Conservation (phyloP, 92 coral and sea anemone species). For the Phenganax stokvisi region DNA sequence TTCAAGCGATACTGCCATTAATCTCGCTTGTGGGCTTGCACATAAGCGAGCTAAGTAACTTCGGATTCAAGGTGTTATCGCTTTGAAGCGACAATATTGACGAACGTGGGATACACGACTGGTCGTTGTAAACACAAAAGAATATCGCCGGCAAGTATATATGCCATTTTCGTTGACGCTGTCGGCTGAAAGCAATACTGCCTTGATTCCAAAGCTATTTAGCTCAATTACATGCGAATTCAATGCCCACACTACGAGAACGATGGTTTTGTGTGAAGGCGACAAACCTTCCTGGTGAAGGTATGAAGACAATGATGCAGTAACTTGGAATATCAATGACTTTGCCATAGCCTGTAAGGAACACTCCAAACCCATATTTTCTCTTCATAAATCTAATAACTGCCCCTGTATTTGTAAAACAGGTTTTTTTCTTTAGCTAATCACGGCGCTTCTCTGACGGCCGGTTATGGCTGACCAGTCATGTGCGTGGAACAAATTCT, state of each 20-base stretch:
- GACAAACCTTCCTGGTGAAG: slow-evolving; percentile 43
- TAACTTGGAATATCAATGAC: slow-evolving; percentile 48
- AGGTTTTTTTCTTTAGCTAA: neutral
- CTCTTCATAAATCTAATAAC: slow-evolving; percentile 24
- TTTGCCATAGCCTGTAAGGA: slow-evolving; percentile 54
- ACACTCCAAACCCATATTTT: slow-evolving; percentile 46
- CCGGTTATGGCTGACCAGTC: slow-evolving; percentile 1
- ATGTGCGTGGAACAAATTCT: slow-evolving; percentile 1
- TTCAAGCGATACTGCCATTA: too few species aligned
- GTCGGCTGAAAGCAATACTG: slow-evolving; percentile 31
- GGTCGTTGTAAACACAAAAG: too few species aligned
- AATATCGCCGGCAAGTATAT: too few species aligned
- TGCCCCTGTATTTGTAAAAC: slow-evolving; percentile 6
- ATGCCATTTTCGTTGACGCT: slow-evolving; percentile 14
- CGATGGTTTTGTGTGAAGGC: slow-evolving; percentile 49
- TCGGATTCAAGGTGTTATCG: too few species aligned
- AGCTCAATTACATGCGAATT: slow-evolving; percentile 51
- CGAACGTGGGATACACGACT: too few species aligned
- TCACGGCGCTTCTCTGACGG: neutral
- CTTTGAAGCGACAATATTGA: too few species aligned
- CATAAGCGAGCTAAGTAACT: too few species aligned
- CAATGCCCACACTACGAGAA: slow-evolving; percentile 55
- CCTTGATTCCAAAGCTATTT: slow-evolving; percentile 25
- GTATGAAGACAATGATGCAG: slow-evolving; percentile 42
- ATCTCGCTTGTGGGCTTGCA: too few species aligned